A percentile compares a stretch with the other conserved stretches of the same genome.
Conservation (phyloP, 2,113 vertebrate species). For the Centrocercus urophasianus region DNA sequence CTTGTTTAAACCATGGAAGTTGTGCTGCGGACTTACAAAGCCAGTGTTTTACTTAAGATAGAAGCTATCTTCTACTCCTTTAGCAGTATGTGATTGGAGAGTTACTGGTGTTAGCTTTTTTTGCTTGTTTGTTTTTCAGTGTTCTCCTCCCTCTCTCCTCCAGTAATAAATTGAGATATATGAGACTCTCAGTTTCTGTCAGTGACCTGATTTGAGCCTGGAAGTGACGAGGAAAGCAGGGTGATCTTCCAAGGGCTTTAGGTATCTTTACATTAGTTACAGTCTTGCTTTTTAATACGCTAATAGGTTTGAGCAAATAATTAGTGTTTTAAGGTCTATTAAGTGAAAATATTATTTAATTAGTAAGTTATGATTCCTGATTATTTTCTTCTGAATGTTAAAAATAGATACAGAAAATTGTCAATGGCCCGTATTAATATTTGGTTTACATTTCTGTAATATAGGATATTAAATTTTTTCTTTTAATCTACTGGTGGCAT, state of each 20-base stretch:
- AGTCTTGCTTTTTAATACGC: neutral
- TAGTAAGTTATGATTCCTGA: neutral
- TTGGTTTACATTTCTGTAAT: neutral
- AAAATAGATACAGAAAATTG: neutral
- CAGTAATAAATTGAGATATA: neutral
- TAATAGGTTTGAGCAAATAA: neutral
- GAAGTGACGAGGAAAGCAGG: neutral
- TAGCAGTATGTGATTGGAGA: neutral
- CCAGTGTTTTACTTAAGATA: neutral
- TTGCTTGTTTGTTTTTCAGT: neutral
- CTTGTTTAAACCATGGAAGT: neutral
- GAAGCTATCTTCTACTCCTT: neutral
- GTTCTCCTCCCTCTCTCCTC: too few relatives aligned
- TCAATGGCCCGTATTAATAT: neutral
- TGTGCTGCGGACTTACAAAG: neutral
- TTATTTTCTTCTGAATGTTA: neutral
- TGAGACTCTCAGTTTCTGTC: neutral
- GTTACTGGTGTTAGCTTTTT: fast-evolving
- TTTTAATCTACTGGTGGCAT: neutral
- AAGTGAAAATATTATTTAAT: neutral
- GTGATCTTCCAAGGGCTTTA: neutral
- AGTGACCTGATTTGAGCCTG: neutral
- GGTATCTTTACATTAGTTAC: neutral
- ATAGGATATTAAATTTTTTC: neutral
- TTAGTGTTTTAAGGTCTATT: neutral